Conservation (phyloP, 1,140 invertebrate species). For the Cephus cinctus region DNA sequence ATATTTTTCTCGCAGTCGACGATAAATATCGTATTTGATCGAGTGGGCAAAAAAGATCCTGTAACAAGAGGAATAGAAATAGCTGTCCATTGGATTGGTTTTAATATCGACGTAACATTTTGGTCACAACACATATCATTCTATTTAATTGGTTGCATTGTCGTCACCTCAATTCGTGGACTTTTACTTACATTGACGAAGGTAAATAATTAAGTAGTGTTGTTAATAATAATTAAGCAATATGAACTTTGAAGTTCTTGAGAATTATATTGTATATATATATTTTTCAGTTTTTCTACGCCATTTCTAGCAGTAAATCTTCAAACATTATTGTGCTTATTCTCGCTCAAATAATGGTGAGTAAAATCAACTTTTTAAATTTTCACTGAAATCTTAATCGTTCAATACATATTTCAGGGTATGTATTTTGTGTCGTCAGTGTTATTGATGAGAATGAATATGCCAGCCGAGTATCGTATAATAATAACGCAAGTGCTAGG, state of each 20-base stretch:
- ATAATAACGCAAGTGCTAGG: slow-evolving; percentile 98
- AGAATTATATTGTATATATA: slow-evolving; percentile 16
- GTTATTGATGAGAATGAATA: slow-evolving; percentile 98
- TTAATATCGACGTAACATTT: slow-evolving; percentile 95
- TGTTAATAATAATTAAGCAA: not conserved
- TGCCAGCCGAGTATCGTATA: slow-evolving; percentile 95
- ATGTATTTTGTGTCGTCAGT: slow-evolving; percentile 99
- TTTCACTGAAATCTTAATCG: slow-evolving; percentile 11
- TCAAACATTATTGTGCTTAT: slow-evolving; percentile 98
- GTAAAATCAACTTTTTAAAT: slow-evolving; percentile 21
- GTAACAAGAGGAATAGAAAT: slow-evolving; percentile 97
- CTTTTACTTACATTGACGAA: slow-evolving; percentile 96
- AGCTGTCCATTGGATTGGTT: slow-evolving; percentile 94
- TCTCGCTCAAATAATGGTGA: slow-evolving; percentile 96
- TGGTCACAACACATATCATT: slow-evolving; percentile 99
- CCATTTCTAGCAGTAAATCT: slow-evolving; percentile 98
- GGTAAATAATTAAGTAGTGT: slow-evolving; percentile 57
- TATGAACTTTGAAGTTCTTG: not conserved
- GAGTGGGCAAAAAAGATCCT: slow-evolving; percentile 97
- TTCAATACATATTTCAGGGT: slow-evolving; percentile 62
- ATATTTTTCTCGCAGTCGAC: slow-evolving; percentile 70
- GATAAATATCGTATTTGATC: slow-evolving; percentile 98
- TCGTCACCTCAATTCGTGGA: slow-evolving; percentile 96
- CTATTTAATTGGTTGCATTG: slow-evolving; percentile 95
- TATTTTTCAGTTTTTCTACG: slow-evolving; percentile 94